These are phyloP conservation scores for Catocala fraxini DNA, from an alignment of 2,888 invertebrate genomes.

Conservation along the genomic window DNA sequence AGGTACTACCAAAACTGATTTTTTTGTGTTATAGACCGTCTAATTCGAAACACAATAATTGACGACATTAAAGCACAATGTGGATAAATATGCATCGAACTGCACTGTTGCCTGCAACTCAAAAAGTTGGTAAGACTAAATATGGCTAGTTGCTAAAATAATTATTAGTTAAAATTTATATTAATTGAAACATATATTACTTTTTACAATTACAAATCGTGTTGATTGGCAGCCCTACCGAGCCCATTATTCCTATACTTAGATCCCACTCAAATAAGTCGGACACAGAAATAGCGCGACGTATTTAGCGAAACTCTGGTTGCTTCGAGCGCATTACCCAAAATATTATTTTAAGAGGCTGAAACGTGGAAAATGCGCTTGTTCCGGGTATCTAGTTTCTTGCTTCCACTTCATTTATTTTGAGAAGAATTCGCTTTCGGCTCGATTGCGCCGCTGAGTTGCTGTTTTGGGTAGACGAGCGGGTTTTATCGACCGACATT, in stretches of 20 bases:
- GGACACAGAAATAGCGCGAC: slow-evolving; percentile 50
- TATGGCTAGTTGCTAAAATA: too few relatives aligned
- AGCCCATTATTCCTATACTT: slow-evolving; percentile 26
- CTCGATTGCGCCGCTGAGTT: slow-evolving; percentile 21
- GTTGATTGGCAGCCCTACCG: slow-evolving; percentile 15
- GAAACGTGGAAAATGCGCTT: slow-evolving; percentile 42
- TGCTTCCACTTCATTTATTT: slow-evolving; percentile 52
- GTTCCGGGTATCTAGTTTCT: slow-evolving; percentile 61
- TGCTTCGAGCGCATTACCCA: slow-evolving; percentile 38
- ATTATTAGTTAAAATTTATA: too few relatives aligned
- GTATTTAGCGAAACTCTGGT: slow-evolving; percentile 41
- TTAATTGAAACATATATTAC: too few relatives aligned
- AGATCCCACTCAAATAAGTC: slow-evolving; percentile 26
- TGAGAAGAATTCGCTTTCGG: slow-evolving; percentile 36
- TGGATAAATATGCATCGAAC: too few relatives aligned
- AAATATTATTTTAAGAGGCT: slow-evolving; percentile 48
- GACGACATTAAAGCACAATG: too few relatives aligned
- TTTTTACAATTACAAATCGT: too few relatives aligned
- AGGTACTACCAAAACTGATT: too few relatives aligned
- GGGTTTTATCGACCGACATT: too few relatives aligned
- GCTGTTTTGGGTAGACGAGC: slow-evolving; percentile 10
- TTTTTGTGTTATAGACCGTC: too few relatives aligned
- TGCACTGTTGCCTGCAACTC: too few relatives aligned
- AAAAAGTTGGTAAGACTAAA: too few relatives aligned
- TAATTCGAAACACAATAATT: too few relatives aligned